Evolutionary conservation across 2,113 vertebrate species (phyloP).

Genomic region (Tricholaema leucomelas): DNA sequence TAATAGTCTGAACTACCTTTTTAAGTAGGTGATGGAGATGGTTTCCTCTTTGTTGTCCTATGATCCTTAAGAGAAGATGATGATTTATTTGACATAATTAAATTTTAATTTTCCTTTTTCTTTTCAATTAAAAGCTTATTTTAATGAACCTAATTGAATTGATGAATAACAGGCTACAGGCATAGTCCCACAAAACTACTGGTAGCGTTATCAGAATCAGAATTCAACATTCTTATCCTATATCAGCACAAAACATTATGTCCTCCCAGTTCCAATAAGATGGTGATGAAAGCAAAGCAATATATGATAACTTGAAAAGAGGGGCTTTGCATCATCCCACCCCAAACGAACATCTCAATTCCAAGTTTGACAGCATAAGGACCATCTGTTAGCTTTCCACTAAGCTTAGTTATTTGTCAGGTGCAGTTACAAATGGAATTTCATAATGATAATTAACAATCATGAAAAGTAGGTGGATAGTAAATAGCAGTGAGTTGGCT

Average conservation of each 20-base stretch:
- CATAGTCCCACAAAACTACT: background rate
- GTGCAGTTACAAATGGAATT: background rate
- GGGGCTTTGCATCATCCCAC: background rate
- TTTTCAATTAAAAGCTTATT: slow-evolving; percentile 8
- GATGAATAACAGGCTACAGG: background rate
- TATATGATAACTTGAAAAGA: background rate
- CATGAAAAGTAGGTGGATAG: background rate
- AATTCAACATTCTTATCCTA: background rate
- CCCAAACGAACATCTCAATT: background rate
- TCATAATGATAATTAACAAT: background rate
- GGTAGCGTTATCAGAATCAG: background rate
- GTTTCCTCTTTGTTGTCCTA: background rate
- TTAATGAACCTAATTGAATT: slow-evolving; percentile 1
- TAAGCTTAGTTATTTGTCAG: slow-evolving; percentile 5
- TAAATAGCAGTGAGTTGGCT: slow-evolving; percentile 15
- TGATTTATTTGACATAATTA: slow-evolving; percentile 20
- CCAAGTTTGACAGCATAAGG: background rate
- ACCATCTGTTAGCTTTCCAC: background rate
- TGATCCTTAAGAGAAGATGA: background rate
- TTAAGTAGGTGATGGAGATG: background rate
- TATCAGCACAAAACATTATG: background rate
- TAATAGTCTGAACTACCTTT: background rate
- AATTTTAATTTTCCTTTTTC: background rate
- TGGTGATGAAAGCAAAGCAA: background rate
- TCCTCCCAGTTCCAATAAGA: background rate